phyloP scores from a whole-genome alignment of 2,797 vertebrate species.

The Decapterus maruadsi region DNA sequence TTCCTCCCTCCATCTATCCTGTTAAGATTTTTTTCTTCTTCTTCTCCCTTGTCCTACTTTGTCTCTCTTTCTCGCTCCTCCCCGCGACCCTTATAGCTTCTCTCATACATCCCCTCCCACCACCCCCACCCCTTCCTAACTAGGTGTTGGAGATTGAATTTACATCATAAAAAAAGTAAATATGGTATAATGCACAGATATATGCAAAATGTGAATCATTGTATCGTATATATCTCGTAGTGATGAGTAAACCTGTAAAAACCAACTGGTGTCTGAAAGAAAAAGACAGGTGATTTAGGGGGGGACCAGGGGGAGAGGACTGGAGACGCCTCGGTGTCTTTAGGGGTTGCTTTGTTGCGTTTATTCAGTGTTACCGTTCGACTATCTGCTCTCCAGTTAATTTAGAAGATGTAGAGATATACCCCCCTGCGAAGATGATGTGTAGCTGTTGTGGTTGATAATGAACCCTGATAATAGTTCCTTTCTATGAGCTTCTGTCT shows the following conservation, averaged over 20 bases:
- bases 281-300: conserved; percentile 58
- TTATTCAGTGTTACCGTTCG: conserved; percentile 72
- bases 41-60: conserved; percentile 54
- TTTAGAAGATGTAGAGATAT: conserved; percentile 55
- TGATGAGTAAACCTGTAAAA: conserved; percentile 80
- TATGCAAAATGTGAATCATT: conserved; percentile 86
- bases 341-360: conserved; percentile 46
- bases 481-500: conserved; percentile 54
- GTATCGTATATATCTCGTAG: conserved; percentile 84
- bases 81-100: conserved; percentile 60
- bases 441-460: conserved; percentile 74
- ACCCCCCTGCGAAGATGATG: conserved; percentile 55
- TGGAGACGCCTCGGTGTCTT: conserved; percentile 39
- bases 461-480: conserved; percentile 59
- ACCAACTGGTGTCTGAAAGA: conserved; percentile 73
- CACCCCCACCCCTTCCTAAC: conserved; percentile 63
- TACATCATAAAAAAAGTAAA: conserved; percentile 70
- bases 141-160: conserved; percentile 81
- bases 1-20: conserved; percentile 58
- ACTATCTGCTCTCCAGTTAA: conserved; percentile 54
- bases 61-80: conserved; percentile 33
- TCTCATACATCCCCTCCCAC: conserved; percentile 53
- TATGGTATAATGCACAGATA: conserved; percentile 84
- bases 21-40: conserved; percentile 55
- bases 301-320: conserved; percentile 67